A percentile compares a stretch with the other conserved stretches of the same genome.
Conservation (phyloP, 1,140 invertebrate genomes). For the Bombus impatiens region DNA sequence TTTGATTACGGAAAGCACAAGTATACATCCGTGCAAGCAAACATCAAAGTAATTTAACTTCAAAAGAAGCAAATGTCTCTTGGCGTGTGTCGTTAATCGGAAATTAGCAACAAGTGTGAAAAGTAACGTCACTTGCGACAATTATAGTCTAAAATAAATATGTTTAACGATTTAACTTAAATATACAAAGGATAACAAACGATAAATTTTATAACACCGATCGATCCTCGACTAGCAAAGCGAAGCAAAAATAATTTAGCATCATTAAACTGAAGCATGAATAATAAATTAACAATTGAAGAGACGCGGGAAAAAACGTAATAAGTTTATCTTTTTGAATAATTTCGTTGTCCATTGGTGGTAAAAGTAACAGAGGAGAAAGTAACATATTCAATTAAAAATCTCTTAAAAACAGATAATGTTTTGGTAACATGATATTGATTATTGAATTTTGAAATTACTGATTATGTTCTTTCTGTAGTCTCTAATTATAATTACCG, state of each 20-base stretch:
- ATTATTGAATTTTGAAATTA: no score
- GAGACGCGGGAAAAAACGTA: no score
- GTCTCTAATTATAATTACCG: no score
- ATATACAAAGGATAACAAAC: conserved; percentile 16
- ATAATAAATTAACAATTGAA: not conserved
- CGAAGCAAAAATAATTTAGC: no score
- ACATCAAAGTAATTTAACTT: not conserved
- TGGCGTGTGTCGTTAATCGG: not conserved
- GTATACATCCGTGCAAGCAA: not conserved
- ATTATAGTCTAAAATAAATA: not conserved
- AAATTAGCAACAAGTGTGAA: not conserved
- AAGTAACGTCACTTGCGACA: not conserved
- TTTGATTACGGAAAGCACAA: not conserved
- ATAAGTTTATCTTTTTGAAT: no score
- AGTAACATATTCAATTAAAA: no score
- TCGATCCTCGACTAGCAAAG: not conserved
- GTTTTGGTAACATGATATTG: no score
- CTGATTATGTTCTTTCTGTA: no score
- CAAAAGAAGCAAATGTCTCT: conserved; percentile 13
- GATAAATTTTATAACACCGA: not conserved
- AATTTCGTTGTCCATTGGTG: no score
- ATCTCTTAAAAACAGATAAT: no score
- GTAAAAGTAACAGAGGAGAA: no score
- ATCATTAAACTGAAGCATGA: no score
- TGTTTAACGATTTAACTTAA: conserved; percentile 1